These are phyloP conservation scores for Liparis tanakae DNA, from an alignment of 2,797 vertebrate species.

Conservation along the genomic window DNA sequence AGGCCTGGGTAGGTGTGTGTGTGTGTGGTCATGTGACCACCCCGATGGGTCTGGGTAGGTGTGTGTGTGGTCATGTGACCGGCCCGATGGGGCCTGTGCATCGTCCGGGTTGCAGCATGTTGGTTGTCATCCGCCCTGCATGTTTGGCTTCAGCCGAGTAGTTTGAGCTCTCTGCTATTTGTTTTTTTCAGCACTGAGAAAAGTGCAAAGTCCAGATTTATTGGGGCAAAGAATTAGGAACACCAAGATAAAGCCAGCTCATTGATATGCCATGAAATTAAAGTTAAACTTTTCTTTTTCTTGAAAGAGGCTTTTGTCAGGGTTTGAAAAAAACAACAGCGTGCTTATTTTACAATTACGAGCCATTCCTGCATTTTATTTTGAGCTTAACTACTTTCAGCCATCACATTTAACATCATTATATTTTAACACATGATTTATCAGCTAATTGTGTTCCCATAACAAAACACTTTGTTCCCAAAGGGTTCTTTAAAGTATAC, in stretches of 20 bases:
- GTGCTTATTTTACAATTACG: background rate
- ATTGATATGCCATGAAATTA: background rate
- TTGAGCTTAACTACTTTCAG: background rate
- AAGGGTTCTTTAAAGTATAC: background rate
- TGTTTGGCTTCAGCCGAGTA: slow-evolving; percentile 24
- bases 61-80: slow-evolving; percentile 11
- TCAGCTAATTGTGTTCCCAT: slow-evolving; percentile 17
- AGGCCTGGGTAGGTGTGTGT: slow-evolving; percentile 86
- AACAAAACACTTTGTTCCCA: slow-evolving; percentile 8
- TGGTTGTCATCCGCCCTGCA: slow-evolving; percentile 28
- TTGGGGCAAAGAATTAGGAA: background rate
- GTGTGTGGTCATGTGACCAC: no score
- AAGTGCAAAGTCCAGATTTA: slow-evolving; percentile 23
- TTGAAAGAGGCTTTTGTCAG: background rate
- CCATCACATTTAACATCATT: slow-evolving; percentile 27
- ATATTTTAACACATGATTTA: slow-evolving; percentile 32
- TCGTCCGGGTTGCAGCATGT: background rate
- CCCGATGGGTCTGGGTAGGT: slow-evolving; percentile 91
- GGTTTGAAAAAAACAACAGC: background rate
- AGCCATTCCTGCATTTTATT: background rate
- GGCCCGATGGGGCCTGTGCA: background rate
- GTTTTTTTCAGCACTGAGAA: background rate
- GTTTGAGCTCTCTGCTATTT: slow-evolving; percentile 12
- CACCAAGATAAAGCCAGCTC: slow-evolving; percentile 5
- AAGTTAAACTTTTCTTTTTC: no score